These are phyloP conservation scores for Xiphias gladius DNA, from an alignment of 2,113 vertebrate genomes.

Conservation along the genomic window DNA sequence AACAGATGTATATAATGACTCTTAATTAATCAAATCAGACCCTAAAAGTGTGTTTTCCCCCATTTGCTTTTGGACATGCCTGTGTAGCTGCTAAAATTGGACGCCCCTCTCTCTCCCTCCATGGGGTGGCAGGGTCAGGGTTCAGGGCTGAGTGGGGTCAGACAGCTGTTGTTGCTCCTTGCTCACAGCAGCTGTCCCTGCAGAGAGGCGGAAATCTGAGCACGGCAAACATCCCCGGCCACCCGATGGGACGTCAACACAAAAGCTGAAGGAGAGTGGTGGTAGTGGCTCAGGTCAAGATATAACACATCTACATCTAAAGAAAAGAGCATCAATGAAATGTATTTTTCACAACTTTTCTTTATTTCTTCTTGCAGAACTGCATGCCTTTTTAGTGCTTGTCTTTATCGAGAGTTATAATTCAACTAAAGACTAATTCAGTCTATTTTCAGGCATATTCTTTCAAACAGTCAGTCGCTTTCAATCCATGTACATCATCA, in stretches of 20 bases:
- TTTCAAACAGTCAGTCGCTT: too few species aligned
- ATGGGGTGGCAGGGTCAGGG: constrained; percentile 65
- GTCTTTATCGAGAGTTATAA: too few species aligned
- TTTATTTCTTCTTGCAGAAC: not conserved
- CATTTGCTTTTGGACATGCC: constrained; percentile 27
- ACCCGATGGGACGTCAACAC: constrained; percentile 14
- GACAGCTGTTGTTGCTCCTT: constrained; percentile 82
- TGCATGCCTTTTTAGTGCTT: too few species aligned
- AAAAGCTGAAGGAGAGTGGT: not conserved
- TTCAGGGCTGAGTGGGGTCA: constrained; percentile 65
- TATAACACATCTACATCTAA: too few species aligned
- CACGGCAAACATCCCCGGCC: constrained; percentile 36
- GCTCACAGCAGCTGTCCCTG: constrained; percentile 73
- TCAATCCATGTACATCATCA: too few species aligned
- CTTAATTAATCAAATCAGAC: not conserved
- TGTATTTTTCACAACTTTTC: not conserved
- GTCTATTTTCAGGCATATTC: too few species aligned
- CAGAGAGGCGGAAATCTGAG: constrained; percentile 66
- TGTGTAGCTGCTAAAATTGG: constrained; percentile 66
- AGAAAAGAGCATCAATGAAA: not conserved
- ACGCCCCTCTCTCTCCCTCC: constrained; percentile 31
- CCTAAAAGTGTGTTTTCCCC: not conserved
- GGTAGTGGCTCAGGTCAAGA: not conserved
- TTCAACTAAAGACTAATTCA: too few species aligned
- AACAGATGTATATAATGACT: too few species aligned